Conservation (phyloP, 2,888 invertebrate genomes). For the Ommatoiulus sabulosus region DNA sequence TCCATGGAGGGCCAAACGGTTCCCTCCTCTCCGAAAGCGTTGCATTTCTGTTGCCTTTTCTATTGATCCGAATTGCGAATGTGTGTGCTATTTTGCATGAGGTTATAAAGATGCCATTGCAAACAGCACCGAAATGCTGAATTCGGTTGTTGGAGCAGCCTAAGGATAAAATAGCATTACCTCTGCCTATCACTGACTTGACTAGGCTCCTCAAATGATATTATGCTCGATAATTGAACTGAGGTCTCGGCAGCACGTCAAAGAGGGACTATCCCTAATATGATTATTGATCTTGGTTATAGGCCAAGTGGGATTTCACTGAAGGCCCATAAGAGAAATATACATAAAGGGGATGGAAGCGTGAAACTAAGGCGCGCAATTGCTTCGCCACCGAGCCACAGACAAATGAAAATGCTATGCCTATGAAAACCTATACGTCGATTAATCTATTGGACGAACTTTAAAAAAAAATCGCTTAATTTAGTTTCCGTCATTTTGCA, state of each 20-base stretch:
- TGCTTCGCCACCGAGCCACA: constrained; percentile 19
- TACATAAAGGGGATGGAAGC: constrained; percentile 49
- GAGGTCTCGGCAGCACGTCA: constrained; percentile 52
- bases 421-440: not conserved
- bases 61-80: not conserved
- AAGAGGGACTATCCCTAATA: constrained; percentile 49
- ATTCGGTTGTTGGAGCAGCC: not conserved
- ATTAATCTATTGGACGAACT: constrained; percentile 2
- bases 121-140: not conserved
- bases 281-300: constrained; percentile 56
- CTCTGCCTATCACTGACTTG: constrained; percentile 48
- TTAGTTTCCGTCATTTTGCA: constrained; percentile 3
- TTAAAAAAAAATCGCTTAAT: not conserved
- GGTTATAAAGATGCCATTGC: not conserved
- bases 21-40: not conserved
- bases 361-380: constrained; percentile 48
- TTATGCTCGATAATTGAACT: constrained; percentile 55
- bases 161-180: constrained; percentile 36
- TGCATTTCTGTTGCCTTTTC: not conserved
- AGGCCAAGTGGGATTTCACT: constrained; percentile 54
- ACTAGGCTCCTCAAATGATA: constrained; percentile 55
- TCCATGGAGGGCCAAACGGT: not conserved
- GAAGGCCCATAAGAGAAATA: constrained; percentile 52
- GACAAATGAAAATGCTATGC: not conserved
- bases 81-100: not conserved